phyloP scores from a whole-genome alignment of 2,797 vertebrate species.

The Acrossocheilus wenchowensis region DNA sequence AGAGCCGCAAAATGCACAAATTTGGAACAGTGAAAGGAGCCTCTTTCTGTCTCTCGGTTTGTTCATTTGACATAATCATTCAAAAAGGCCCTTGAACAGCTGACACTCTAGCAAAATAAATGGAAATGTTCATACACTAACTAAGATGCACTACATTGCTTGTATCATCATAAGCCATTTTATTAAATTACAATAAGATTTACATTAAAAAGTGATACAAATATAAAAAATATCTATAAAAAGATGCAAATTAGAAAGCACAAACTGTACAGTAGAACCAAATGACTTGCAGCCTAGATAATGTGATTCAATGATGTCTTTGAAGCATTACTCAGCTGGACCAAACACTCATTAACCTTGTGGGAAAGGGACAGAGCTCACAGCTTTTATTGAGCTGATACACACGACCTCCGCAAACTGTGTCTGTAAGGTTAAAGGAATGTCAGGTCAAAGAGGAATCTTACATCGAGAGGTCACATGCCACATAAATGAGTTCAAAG shows the following conservation, averaged over 20 bases:
- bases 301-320: neutral
- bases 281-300: conserved; percentile 3
- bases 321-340: neutral
- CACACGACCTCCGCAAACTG: conserved; percentile 39
- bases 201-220: neutral
- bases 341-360: conserved; percentile 16
- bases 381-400: conserved; percentile 35
- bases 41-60: neutral
- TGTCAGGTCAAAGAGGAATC: conserved; percentile 1
- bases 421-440: conserved; percentile 20
- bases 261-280: neutral
- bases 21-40: neutral
- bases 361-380: conserved; percentile 4
- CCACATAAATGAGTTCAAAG: neutral
- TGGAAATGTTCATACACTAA: neutral
- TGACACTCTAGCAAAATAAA: conserved; percentile 2
- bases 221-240: neutral
- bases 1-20: neutral
- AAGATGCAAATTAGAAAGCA: neutral
- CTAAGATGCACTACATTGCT: neutral
- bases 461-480: neutral
- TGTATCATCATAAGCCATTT: neutral
- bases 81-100: neutral
- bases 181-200: neutral
- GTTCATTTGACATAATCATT: neutral